A percentile compares a stretch with the other conserved stretches of the same genome.
phyloP scores from a whole-genome alignment of 2,113 vertebrate genomes.

The Oreochromis niloticus region DNA sequence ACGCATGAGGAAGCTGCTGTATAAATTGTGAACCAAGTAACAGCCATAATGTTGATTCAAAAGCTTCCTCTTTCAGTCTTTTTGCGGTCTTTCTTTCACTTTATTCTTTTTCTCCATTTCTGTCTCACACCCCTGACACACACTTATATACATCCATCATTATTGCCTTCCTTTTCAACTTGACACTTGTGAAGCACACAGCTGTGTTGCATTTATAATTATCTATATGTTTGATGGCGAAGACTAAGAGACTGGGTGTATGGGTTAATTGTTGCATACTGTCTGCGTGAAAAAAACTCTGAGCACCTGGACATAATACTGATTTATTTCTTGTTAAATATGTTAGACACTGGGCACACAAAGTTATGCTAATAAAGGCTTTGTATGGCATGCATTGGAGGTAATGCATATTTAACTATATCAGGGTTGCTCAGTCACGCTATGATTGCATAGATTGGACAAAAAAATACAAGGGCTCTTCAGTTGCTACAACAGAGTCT shows the following conservation, averaged over 20 bases:
- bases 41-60: not conserved
- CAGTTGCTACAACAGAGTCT: not conserved
- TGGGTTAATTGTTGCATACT: not conserved
- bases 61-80: not conserved
- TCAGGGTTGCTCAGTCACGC: not conserved
- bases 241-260: not conserved
- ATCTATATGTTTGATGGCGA: not conserved
- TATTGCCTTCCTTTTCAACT: not conserved
- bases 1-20: not conserved
- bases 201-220: not conserved
- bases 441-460: not conserved
- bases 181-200: not conserved
- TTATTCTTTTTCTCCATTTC: not conserved
- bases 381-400: not conserved
- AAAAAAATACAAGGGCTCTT: slow-evolving; percentile 17
- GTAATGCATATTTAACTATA: not conserved
- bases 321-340: slow-evolving; percentile 7
- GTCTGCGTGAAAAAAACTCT: not conserved
- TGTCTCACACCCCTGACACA: not conserved
- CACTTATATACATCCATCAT: not conserved
- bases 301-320: not conserved
- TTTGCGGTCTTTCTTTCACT: not conserved
- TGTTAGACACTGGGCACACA: not conserved
- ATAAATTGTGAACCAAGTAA: not conserved
- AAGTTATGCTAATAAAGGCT: not conserved